A percentile compares a stretch with the other conserved stretches of the same genome.
phyloP scores from a whole-genome alignment of 1,140 invertebrate genomes.

The Eriosoma lanigerum region DNA sequence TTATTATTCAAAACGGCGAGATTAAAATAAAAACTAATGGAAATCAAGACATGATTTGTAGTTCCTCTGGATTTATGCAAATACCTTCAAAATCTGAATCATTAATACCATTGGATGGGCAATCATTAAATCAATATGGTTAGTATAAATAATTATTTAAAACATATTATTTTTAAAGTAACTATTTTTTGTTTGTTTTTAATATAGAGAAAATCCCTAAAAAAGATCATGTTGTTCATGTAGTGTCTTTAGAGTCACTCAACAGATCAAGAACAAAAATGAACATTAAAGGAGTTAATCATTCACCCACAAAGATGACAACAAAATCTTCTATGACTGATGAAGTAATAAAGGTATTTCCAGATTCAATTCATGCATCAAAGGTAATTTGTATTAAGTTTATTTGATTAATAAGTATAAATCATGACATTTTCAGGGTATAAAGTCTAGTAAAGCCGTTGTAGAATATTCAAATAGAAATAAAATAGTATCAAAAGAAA shows the following conservation, averaged over 20 bases:
- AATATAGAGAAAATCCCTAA: neutral
- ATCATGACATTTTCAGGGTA: neutral
- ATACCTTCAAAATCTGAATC: neutral
- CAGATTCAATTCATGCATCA: neutral
- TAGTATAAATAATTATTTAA: neutral
- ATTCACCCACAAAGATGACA: too few relatives aligned
- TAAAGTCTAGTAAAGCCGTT: neutral
- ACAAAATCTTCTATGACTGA: neutral
- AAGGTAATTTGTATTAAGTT: neutral
- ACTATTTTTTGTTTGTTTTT: neutral
- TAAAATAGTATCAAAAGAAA: neutral
- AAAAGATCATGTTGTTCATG: neutral
- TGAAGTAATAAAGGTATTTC: neutral
- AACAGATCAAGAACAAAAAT: neutral
- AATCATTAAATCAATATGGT: neutral
- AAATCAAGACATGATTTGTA: neutral
- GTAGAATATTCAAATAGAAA: neutral
- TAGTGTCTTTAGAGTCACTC: neutral
- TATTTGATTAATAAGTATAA: neutral
- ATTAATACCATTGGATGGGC: constrained; percentile 6
- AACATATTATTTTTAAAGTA: neutral
- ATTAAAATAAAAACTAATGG: neutral
- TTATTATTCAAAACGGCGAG: neutral
- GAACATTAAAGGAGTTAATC: neutral
- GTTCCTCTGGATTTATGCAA: neutral